A percentile compares a stretch with the other conserved stretches of the same genome.
These are phyloP conservation scores for Dasysyrphus albostriatus DNA, from an alignment of 2,888 invertebrate species.

Conservation along the genomic window DNA sequence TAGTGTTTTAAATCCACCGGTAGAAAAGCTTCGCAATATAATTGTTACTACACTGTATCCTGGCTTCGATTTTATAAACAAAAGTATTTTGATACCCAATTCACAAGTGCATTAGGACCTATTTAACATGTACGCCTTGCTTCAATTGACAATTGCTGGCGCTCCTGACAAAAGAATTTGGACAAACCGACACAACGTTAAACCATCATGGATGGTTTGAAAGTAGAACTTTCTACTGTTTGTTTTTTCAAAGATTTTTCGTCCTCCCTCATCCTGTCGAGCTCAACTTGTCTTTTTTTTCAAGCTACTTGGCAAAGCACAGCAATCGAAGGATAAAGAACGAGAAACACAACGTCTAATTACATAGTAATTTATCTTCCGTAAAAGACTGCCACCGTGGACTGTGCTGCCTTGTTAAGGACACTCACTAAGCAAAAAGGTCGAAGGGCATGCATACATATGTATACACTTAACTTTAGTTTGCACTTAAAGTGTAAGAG, in stretches of 20 bases:
- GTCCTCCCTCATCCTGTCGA: constrained; percentile 17
- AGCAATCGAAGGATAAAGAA: constrained; percentile 53
- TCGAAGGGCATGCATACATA: constrained; percentile 33
- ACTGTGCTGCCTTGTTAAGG: constrained; percentile 40
- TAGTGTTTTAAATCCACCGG: too few relatives aligned
- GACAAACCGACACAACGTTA: constrained; percentile 37
- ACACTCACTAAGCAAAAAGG: constrained; percentile 30
- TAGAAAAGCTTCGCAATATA: too few relatives aligned
- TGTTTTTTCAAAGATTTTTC: constrained; percentile 31
- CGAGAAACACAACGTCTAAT: constrained; percentile 66
- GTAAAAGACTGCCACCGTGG: constrained; percentile 49
- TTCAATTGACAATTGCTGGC: neutral
- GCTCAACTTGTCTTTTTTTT: constrained; percentile 11
- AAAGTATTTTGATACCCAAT: too few relatives aligned
- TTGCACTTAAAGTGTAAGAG: constrained; percentile 38
- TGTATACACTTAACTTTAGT: constrained; percentile 26
- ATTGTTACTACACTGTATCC: too few relatives aligned
- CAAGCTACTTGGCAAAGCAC: constrained; percentile 7
- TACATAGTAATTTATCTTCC: constrained; percentile 74
- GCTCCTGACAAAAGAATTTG: constrained; percentile 18
- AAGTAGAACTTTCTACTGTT: constrained; percentile 36
- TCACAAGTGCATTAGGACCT: too few relatives aligned
- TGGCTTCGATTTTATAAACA: too few relatives aligned
- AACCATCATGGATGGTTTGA: constrained; percentile 45
- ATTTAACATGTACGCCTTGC: too few relatives aligned